A percentile compares a stretch with the other conserved stretches of the same genome.
phyloP scores from a whole-genome alignment of 2,888 invertebrate species.

The Platycheirus albimanus region DNA sequence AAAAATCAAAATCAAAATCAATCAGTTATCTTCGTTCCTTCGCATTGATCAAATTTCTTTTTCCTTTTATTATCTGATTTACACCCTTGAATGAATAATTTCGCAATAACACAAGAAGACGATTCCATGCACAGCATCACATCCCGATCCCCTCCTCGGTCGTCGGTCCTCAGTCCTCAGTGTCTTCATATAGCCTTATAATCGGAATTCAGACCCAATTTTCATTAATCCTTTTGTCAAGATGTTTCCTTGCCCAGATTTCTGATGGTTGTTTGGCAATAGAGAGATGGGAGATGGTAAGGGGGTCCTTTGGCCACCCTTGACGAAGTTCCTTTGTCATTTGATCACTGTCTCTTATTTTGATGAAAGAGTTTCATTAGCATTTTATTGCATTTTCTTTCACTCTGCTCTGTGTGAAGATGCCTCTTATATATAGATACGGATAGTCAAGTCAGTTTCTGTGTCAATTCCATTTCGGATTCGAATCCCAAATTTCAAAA shows the following conservation, averaged over 20 bases:
- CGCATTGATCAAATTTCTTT: constrained; percentile 7
- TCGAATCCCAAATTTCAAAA: constrained; percentile 43
- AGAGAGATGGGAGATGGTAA: background rate
- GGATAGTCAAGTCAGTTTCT: no score
- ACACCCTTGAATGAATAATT: constrained; percentile 65
- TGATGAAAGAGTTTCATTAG: constrained; percentile 69
- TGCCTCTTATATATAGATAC: constrained; percentile 14
- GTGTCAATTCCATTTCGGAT: constrained; percentile 51
- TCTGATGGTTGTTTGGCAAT: background rate
- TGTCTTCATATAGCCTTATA: constrained; percentile 27
- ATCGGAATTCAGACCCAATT: constrained; percentile 41
- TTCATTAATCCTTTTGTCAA: constrained; percentile 68
- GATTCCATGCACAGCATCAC: constrained; percentile 24
- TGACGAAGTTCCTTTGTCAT: constrained; percentile 50
- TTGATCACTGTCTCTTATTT: constrained; percentile 58
- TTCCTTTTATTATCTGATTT: constrained; percentile 16
- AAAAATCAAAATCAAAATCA: background rate
- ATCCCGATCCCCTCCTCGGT: no score
- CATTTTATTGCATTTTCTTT: constrained; percentile 71
- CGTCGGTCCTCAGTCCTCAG: no score
- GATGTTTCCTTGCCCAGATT: constrained; percentile 50
- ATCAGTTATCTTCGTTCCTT: background rate
- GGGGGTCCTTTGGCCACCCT: constrained; percentile 16
- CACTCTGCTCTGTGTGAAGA: constrained; percentile 24
- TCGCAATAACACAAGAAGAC: constrained; percentile 54